phyloP scores from a whole-genome alignment of 2,113 vertebrate species.

The Calypte anna region DNA sequence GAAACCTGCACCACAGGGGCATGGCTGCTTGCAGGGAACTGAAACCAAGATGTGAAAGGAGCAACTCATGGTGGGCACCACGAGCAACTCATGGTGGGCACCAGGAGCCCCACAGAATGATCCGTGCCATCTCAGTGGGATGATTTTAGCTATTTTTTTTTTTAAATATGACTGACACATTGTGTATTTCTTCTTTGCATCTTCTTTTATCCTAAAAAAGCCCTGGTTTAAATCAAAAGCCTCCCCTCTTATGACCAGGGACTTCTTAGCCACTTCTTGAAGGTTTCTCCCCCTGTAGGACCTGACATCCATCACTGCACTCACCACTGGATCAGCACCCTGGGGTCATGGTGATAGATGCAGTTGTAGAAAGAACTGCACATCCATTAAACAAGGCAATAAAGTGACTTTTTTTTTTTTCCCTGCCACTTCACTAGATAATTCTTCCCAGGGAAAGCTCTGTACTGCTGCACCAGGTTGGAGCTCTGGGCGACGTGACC shows the following conservation, averaged over 20 bases:
- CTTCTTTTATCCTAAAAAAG: fast-evolving
- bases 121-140: neutral
- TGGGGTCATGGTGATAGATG: fast-evolving
- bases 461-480: neutral
- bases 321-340: neutral
- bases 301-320: neutral
- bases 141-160: neutral
- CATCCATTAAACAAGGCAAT: neutral
- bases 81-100: fast-evolving
- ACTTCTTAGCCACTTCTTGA: neutral
- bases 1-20: neutral
- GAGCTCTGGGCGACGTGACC: neutral
- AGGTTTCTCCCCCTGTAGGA: neutral
- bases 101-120: neutral
- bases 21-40: neutral
- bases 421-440: neutral
- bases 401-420: neutral
- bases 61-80: fast-evolving
- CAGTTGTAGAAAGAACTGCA: neutral
- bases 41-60: neutral
- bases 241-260: neutral
- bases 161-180: neutral
- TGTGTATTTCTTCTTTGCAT: neutral
- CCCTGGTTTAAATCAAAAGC: neutral
- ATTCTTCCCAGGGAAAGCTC: neutral